Conservation (phyloP, 2,113 vertebrate genomes). For the Melierax canorus region DNA sequence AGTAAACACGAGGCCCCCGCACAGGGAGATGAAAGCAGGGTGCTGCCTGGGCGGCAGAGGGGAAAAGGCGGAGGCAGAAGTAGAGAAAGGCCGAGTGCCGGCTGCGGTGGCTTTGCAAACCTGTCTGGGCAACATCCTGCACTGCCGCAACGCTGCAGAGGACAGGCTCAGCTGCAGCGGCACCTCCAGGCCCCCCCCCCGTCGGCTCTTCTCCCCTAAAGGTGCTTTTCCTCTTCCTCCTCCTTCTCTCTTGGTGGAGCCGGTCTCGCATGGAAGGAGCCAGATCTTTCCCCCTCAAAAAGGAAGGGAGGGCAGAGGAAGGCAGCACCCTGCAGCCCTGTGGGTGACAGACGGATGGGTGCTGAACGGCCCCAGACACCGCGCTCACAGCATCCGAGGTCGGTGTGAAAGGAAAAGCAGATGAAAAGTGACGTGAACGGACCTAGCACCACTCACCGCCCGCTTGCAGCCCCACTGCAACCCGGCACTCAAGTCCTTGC, state of each 20-base stretch:
- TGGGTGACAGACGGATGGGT: background rate
- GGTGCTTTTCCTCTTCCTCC: background rate
- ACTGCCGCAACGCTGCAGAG: rapidly evolving
- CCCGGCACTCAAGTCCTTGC: rapidly evolving
- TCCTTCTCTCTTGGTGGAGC: background rate
- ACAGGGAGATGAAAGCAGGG: background rate
- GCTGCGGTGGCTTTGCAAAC: background rate
- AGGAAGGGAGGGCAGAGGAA: background rate
- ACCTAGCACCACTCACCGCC: rapidly evolving
- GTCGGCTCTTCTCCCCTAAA: background rate
- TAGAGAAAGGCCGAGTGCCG: background rate
- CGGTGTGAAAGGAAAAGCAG: background rate
- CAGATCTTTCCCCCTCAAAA: rapidly evolving
- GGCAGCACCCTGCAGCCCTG: background rate
- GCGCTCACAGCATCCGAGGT: rapidly evolving
- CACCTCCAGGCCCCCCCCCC: background rate
- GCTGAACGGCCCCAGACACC: rapidly evolving
- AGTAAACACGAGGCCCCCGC: background rate
- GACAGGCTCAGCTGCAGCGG: background rate
- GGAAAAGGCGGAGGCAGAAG: background rate
- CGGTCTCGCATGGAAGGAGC: rapidly evolving
- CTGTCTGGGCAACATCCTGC: constrained; percentile 23
- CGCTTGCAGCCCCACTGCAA: background rate
- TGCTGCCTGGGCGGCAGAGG: background rate
- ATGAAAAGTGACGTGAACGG: rapidly evolving